Evolutionary conservation across 92 coral and sea anemone genomes (phyloP), one percentile per base, ranked within the genome.

Genomic region (Blastomussa wellsi): DNA sequence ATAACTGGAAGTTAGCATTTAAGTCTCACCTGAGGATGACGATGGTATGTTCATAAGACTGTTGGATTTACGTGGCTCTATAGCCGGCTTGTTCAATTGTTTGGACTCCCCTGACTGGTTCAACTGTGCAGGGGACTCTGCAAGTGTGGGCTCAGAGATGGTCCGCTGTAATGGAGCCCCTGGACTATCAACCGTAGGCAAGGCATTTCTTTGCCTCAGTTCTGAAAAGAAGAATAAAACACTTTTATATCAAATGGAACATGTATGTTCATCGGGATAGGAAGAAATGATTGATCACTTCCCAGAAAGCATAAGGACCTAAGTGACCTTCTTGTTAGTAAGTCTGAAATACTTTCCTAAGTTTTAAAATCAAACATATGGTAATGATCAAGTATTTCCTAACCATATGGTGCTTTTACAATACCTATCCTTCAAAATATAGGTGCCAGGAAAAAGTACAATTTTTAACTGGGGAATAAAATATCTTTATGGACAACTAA

Each of bases 81-180:
- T 15, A 1, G 75, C 44, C 7, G 93, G 79, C 29, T 88, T 86
- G 19, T 48, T 73, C 24, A 39, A 1, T 47, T 78, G 59, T 29
- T 38, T 44, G 76, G 80, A 39, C 32, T 67, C 7, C 53, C 62
- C 42, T 90, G 86, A 62, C 79, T 83, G 87, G 75, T 57, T 82
- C 29, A 55, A 70, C 76, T 86, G 90, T 10, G 47, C 64, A 13
- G 92, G 86, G 51, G 86, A 74, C 88, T 88, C 98, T 69, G 89
- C 77, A 53, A 93, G 86, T 10, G 93, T 77, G 57, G 95, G 93
- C 49, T 87, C 94, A 41, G 98, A 94, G 33, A 84, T 72, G 59
- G 95, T 88, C 53, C 91, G 91, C 48, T 90, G 90, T 42, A 94
- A 84, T 65, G 92, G 89, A 33, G 33, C 89, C 77, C 74, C 89